Base-by-base conservation (phyloP, 2,888 invertebrate species). In the Epinotia brunnichana region DNA sequence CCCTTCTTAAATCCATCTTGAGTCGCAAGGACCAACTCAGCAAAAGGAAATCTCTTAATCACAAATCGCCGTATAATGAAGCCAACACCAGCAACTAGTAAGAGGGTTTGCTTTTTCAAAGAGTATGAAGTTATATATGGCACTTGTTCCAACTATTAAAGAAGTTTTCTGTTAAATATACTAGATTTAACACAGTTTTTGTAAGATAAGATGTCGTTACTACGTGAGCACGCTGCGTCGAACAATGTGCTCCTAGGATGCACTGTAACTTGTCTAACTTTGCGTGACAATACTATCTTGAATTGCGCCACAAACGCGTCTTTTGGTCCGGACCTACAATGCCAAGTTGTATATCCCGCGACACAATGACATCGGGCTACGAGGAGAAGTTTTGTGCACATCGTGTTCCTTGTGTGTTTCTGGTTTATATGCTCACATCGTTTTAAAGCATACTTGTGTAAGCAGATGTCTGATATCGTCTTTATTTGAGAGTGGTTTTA, bases 1-100 rank as follows among this genome's bases (percentile, higher is more conserved):
- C n/a, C n/a, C n/a, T n/a, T n/a, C n/a, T n/a, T n/a, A n/a, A n/a
- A n/a, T n/a, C n/a, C n/a, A n/a, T n/a, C n/a, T n/a, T n/a, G n/a
- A n/a, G n/a, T n/a, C n/a, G n/a, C n/a, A n/a, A n/a, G n/a, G n/a
- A n/a, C n/a, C n/a, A n/a, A n/a, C n/a, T n/a, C n/a, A n/a, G n/a
- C n/a, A n/a, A n/a, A n/a, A n/a, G n/a, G n/a, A n/a, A n/a, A n/a
- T n/a, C n/a, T n/a, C n/a, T n/a, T n/a, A n/a, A n/a, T n/a, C n/a
- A n/a, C n/a, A n/a, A n/a, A n/a, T n/a, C n/a, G n/a, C 61, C 54
- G 19, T 41, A 48, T 56, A 63, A 62, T 35, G 56, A 29, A 56
- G 21, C 21, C 1, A 24, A 24, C 21, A 2, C 21, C 21, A 2
- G 21, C n/a, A 24, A 2, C 21, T 24, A 1, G 29, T 29, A 29